Conservation (phyloP, 1,140 invertebrate species). For the Drosophila rufa region DNA sequence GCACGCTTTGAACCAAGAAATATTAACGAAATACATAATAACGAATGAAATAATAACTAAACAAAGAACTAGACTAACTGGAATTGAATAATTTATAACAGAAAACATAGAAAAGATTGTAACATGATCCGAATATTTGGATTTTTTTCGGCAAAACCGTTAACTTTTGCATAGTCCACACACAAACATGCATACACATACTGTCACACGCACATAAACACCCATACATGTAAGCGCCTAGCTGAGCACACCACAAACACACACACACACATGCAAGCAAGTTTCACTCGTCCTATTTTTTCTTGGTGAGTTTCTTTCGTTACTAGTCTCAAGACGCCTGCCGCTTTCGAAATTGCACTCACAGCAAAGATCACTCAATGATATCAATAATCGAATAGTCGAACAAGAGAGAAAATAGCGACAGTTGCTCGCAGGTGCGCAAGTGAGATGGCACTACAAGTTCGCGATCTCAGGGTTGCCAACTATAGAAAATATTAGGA, state of each 20-base stretch:
- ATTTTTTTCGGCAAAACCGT: slow-evolving; percentile 57
- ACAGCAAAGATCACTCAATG: slow-evolving; percentile 24
- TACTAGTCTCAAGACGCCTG: slow-evolving; percentile 45
- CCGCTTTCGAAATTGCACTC: slow-evolving; percentile 54
- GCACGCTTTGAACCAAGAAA: slow-evolving; percentile 63
- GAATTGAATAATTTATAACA: slow-evolving; percentile 13
- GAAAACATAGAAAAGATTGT: slow-evolving; percentile 43
- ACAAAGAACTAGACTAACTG: slow-evolving; percentile 42
- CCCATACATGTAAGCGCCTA: slow-evolving; percentile 29
- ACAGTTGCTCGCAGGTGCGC: slow-evolving; percentile 27
- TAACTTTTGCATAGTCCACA: slow-evolving; percentile 74
- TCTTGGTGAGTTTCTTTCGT: slow-evolving; percentile 7
- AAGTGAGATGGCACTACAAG: not conserved
- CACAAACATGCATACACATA: slow-evolving; percentile 40
- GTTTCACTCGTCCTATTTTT: slow-evolving; percentile 21
- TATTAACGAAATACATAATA: slow-evolving; percentile 39
- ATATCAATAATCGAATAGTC: slow-evolving; percentile 17
- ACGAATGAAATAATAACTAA: slow-evolving; percentile 43
- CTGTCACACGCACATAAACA: slow-evolving; percentile 20
- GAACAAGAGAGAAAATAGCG: slow-evolving; percentile 5
- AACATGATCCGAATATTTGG: slow-evolving; percentile 37
- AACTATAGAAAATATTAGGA: not conserved
- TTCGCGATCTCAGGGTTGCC: not conserved
- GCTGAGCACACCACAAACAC: slow-evolving; percentile 36
- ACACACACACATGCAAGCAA: slow-evolving; percentile 39